Evolutionary conservation across 2,888 invertebrate species (phyloP).

Genomic region (Zele albiditarsus): DNA sequence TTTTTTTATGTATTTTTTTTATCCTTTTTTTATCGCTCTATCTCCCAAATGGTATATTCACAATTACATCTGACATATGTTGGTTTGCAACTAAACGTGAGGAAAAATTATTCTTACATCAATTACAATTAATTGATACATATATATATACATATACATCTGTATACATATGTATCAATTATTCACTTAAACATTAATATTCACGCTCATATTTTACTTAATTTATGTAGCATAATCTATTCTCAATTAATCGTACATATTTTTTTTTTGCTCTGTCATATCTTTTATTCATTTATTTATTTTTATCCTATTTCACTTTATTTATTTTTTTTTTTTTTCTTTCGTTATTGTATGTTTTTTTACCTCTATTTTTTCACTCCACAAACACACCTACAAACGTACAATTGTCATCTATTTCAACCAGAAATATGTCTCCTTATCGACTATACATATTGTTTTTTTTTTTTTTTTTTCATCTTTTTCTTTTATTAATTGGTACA

Average conservation of each 20-base stretch:
- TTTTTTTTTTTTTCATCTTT: constrained; percentile 38
- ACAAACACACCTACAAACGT: constrained; percentile 51
- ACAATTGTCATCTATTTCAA: constrained; percentile 51
- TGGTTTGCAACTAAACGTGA: constrained; percentile 67
- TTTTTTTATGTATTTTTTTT: constrained; percentile 50
- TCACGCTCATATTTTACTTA: constrained; percentile 62
- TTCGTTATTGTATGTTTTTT: constrained; percentile 38
- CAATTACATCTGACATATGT: constrained; percentile 71
- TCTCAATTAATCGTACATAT: constrained; percentile 43
- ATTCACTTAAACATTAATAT: constrained; percentile 55
- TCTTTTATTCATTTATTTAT: constrained; percentile 40
- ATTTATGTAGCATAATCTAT: constrained; percentile 27
- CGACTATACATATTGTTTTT: constrained; percentile 51
- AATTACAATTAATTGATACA: constrained; percentile 64
- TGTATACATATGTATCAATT: constrained; percentile 12
- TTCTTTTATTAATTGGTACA: constrained; percentile 9
- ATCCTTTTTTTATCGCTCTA: constrained; percentile 62
- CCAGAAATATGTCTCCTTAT: constrained; percentile 50
- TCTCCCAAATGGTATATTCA: constrained; percentile 71
- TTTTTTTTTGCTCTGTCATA: constrained; percentile 28
- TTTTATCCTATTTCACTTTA: constrained; percentile 24
- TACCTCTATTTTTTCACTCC: constrained; percentile 43
- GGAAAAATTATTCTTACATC: constrained; percentile 50
- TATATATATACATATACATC: constrained; percentile 22
- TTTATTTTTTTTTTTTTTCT: constrained; percentile 34